Evolutionary conservation across 1,140 invertebrate genomes (phyloP).

Genomic region (Coelopa frigida): DNA sequence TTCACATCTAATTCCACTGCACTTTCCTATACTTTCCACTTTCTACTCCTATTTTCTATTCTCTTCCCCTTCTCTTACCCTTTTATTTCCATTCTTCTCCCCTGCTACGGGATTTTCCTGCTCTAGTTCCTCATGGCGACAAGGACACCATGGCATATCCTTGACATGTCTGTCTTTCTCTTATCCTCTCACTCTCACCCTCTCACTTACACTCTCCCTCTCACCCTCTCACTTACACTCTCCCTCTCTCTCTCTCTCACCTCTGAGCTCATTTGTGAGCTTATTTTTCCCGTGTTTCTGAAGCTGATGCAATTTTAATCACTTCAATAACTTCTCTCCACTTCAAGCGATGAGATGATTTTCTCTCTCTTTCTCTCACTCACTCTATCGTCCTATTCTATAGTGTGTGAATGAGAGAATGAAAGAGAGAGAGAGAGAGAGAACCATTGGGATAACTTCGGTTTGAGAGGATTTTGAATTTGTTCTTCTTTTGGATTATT

Average conservation of each 20-base stretch:
- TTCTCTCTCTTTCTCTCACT: neutral
- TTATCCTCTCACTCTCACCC: neutral
- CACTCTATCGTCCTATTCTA: too few species aligned
- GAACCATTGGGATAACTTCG: too few species aligned
- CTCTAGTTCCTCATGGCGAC: too few species aligned
- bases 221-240: neutral
- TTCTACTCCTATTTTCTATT: neutral
- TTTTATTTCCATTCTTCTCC: neutral
- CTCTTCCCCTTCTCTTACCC: neutral
- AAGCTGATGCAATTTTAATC: too few species aligned
- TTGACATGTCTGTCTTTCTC: constrained; percentile 1
- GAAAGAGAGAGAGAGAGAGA: too few species aligned
- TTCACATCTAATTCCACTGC: neutral
- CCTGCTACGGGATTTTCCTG: too few species aligned
- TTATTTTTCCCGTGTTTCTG: neutral
- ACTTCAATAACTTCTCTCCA: too few species aligned
- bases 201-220: neutral
- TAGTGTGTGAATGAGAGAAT: too few species aligned
- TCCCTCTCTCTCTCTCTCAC: neutral
- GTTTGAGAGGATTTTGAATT: too few species aligned
- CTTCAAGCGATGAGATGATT: too few species aligned
- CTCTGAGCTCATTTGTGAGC: neutral
- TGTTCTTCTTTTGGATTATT: too few species aligned
- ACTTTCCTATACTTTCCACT: neutral
- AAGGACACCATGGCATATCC: too few species aligned